A percentile compares a stretch with the other conserved stretches of the same genome.
These are phyloP conservation scores for Paraescarpia echinospica DNA, from an alignment of 1,140 invertebrate genomes.

Conservation along the genomic window DNA sequence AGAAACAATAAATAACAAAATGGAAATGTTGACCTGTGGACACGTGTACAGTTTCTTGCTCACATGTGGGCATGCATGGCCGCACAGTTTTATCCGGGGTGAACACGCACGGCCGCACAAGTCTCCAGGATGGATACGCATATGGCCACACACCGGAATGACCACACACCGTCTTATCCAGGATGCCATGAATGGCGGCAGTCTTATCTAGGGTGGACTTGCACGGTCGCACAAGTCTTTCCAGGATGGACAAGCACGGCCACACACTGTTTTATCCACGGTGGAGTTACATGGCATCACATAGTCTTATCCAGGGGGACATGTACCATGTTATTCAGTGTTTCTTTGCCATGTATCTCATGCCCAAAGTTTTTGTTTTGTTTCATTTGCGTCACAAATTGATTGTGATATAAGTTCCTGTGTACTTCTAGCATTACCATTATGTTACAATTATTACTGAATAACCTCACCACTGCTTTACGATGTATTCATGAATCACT, in stretches of 20 bases:
- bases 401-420: not conserved
- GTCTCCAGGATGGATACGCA: not conserved
- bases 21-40: not conserved
- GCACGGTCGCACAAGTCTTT: not conserved
- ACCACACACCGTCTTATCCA: not conserved
- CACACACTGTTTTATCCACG: too few relatives aligned
- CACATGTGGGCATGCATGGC: not conserved
- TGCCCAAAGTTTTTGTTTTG: not conserved
- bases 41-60: not conserved
- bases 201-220: not conserved
- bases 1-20: not conserved
- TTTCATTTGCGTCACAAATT: not conserved
- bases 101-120: not conserved
- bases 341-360: not conserved
- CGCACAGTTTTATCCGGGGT: not conserved
- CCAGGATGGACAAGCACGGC: too few relatives aligned
- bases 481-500: not conserved
- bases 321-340: too few relatives aligned
- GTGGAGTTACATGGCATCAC: too few relatives aligned
- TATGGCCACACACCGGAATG: too few relatives aligned
- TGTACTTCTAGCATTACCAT: not conserved
- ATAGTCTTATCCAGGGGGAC: not conserved
- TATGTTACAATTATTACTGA: too few relatives aligned
- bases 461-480: not conserved
- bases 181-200: not conserved